A percentile compares a stretch with the other conserved stretches of the same genome.
These are phyloP conservation scores for Brachyptera risi DNA, from an alignment of 2,888 invertebrate genomes.

Conservation along the genomic window DNA sequence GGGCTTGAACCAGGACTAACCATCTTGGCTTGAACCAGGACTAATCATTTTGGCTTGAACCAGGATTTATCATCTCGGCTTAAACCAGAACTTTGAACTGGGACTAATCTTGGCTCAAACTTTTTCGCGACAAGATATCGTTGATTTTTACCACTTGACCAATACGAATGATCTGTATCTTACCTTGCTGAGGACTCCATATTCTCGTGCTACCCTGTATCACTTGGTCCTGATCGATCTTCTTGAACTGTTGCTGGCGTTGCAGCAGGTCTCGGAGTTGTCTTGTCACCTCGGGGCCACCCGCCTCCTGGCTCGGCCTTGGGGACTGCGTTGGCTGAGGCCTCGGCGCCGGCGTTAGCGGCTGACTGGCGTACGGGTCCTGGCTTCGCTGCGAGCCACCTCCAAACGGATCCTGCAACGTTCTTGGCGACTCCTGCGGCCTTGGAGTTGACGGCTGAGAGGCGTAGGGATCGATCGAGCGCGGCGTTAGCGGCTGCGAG, in stretches of 20 bases:
- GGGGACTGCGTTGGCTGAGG: conserved; percentile 33
- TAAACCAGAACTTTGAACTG: no score
- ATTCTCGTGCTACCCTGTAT: conserved; percentile 34
- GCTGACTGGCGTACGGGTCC: conserved; percentile 32
- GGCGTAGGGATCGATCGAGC: conserved; percentile 27
- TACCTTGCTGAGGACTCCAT: conserved; percentile 25
- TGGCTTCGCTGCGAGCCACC: conserved; percentile 44
- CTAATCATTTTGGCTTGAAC: no score
- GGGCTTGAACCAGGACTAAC: no score
- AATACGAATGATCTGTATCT: not conserved
- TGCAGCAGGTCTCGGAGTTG: conserved; percentile 79
- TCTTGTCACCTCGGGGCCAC: conserved; percentile 54
- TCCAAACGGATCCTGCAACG: conserved; percentile 43
- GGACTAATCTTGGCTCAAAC: not conserved
- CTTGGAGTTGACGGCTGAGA: conserved; percentile 35
- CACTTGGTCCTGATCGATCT: conserved; percentile 47
- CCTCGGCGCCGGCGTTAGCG: conserved; percentile 28
- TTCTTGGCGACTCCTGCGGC: conserved; percentile 39
- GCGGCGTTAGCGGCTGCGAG: conserved; percentile 33
- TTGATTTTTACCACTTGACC: not conserved
- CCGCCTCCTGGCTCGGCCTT: not conserved
- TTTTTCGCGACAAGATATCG: no score
- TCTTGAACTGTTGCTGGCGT: conserved; percentile 67
- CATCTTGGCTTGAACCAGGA: no score
- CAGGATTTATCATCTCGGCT: no score